Evolutionary conservation across 2,113 vertebrate species (phyloP), one percentile per base, ranked within the genome.

Genomic region (Indicator indicator): DNA sequence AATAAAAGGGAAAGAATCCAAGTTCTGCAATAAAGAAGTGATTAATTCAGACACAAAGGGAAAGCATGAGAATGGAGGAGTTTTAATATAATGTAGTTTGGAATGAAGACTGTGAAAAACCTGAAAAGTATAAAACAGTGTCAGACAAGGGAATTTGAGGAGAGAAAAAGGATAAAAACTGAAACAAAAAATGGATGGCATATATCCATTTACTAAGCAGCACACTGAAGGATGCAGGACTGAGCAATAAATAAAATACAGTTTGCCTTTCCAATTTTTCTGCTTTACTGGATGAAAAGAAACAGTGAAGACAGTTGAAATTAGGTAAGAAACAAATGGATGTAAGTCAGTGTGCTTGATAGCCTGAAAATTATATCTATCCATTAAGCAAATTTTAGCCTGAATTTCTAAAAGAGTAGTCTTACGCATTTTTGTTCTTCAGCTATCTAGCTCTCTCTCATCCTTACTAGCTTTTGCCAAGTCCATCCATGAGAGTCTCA

Each of bases 21-120:
- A 85, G 71, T 80, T 93, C 69, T 92, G 40, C 88, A 95, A 93
- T 95, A 88, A 94, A 95, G 72, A 91, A 96, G 83, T 86, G 88
- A 95, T 90, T 27, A 95, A 96, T 2, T 80, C 88, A 94, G 83
- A 85, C 50, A 88, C 92, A 63, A 70, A 42, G 16, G 87, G 88
- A 95, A 93, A 96, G 70, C 46, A 86, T 92, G 94, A 93, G 84
- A 92, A 95, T 44, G 88, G 86, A 93, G 76, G 68, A 86, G 44
- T 59, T 96, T 94, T 94, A 96, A 95, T 70, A 88, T n/a, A 71
- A 93, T 81, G 60, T 76, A 54, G 46, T 36, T 90, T 46, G 83
- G 77, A 90, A 86, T 86, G 78, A 89, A 90, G 80, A 55, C 55
- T 46, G 38, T 50, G 59, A 91, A 69, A 96, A 96, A 88, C 36